These are phyloP conservation scores for Pseudoatta argentina DNA, from an alignment of 1,140 invertebrate species.

Conservation along the genomic window DNA sequence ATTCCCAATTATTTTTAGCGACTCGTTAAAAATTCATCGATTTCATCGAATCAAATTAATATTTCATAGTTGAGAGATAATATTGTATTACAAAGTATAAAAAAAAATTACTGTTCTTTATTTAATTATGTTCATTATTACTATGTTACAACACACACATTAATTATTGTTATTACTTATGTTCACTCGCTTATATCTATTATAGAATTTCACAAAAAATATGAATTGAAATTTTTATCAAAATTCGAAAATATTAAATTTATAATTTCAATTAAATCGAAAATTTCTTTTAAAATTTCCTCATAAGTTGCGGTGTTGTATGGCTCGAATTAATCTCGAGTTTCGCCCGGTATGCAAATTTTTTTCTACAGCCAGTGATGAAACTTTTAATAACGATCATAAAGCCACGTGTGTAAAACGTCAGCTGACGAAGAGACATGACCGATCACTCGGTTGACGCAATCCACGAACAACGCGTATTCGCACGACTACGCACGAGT, in stretches of 20 bases:
- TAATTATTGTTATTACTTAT: neutral
- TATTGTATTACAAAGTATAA: neutral
- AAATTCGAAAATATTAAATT: neutral
- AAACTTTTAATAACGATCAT: constrained; percentile 68
- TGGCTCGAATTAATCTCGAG: neutral
- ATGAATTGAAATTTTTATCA: neutral
- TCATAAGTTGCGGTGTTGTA: neutral
- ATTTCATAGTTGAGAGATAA: neutral
- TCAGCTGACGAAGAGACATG: constrained; percentile 66
- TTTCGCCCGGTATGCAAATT: neutral
- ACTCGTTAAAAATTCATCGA: neutral
- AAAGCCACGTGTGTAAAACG: constrained; percentile 59
- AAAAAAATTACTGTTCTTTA: neutral
- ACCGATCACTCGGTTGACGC: constrained; percentile 57
- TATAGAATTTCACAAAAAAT: neutral
- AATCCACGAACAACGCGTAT: constrained; percentile 40
- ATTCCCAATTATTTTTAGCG: neutral
- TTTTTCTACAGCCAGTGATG: constrained; percentile 9
- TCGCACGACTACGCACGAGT: constrained; percentile 8
- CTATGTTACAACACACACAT: neutral
- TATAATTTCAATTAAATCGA: neutral
- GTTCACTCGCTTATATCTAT: neutral
- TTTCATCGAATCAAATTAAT: neutral
- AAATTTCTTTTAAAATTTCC: neutral
- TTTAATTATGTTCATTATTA: neutral